phyloP scores from a whole-genome alignment of 1,140 invertebrate genomes.

The Diabrotica virgifera region DNA sequence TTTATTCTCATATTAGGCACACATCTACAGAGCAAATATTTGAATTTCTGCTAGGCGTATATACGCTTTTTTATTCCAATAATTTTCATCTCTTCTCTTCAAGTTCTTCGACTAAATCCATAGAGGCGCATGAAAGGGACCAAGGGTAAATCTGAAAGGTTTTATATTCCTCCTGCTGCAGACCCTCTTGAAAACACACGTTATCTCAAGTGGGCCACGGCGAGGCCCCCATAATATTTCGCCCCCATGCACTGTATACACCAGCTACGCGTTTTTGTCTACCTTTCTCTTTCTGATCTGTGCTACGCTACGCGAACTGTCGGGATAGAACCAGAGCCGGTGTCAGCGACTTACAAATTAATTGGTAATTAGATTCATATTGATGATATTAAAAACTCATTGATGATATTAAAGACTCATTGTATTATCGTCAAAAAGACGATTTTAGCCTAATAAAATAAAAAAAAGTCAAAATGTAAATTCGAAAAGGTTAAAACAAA shows the following conservation, averaged over 20 bases:
- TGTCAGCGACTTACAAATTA: too few species aligned
- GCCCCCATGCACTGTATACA: neutral
- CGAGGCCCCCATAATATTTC: slow-evolving; percentile 6
- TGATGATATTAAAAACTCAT: too few species aligned
- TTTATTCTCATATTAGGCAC: neutral
- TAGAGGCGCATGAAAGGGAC: slow-evolving; percentile 9
- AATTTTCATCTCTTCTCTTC: slow-evolving; percentile 1
- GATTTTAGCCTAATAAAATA: too few species aligned
- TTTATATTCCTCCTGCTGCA: slow-evolving; percentile 11
- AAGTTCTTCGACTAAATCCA: neutral
- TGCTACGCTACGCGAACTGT: neutral
- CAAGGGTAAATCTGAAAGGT: slow-evolving; percentile 14
- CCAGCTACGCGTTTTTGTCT: neutral
- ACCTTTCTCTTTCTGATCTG: neutral
- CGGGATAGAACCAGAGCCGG: neutral
- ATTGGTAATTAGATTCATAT: too few species aligned
- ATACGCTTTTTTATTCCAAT: slow-evolving; percentile 3
- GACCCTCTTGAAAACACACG: slow-evolving; percentile 30
- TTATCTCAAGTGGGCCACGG: slow-evolving; percentile 29
- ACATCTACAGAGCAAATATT: neutral
- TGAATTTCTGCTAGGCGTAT: neutral
- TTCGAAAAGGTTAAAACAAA: too few species aligned
- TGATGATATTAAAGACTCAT: too few species aligned
- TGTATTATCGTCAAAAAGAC: too few species aligned
- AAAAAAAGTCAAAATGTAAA: too few species aligned